Percentiles rank a stretch among this genome's conserved stretches.
Conservation (phyloP, 2,113 vertebrate species). For the Colistium nudipinnis region DNA sequence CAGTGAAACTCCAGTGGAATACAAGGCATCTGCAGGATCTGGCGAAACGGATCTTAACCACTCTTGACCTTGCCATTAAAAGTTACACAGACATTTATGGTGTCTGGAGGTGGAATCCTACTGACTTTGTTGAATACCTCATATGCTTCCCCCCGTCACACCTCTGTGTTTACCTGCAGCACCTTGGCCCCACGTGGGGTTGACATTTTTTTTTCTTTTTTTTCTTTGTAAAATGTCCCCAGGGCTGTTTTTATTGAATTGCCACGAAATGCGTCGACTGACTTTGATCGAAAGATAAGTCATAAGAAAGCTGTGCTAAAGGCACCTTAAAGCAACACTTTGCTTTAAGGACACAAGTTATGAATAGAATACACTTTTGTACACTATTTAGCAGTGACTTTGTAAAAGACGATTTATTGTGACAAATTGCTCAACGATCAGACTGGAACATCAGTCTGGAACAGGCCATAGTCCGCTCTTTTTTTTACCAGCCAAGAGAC, state of each 20-base stretch:
- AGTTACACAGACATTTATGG: no score
- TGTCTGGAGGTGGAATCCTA: no score
- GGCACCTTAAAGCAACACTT: neutral
- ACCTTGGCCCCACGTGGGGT: no score
- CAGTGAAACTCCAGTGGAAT: no score
- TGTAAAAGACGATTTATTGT: constrained; percentile 59
- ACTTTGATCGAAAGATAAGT: no score
- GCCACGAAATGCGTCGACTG: neutral
- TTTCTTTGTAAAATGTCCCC: neutral
- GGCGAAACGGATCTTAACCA: no score
- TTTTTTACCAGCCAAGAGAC: constrained; percentile 58
- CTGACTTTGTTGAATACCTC: neutral
- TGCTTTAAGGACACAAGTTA: no score
- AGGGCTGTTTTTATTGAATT: neutral
- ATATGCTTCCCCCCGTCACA: no score
- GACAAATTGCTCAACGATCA: constrained; percentile 29
- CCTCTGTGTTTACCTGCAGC: neutral
- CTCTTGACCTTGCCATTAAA: neutral
- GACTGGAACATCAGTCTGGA: constrained; percentile 21
- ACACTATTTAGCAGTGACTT: no score
- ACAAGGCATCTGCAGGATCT: no score
- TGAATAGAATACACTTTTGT: no score
- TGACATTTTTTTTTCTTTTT: neutral
- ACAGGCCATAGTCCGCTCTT: constrained; percentile 21
- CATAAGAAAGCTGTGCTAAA: neutral